A percentile compares a stretch with the other conserved stretches of the same genome.
Evolutionary conservation across 2,888 invertebrate genomes (phyloP).

Genomic region (Xylota sylvarum): DNA sequence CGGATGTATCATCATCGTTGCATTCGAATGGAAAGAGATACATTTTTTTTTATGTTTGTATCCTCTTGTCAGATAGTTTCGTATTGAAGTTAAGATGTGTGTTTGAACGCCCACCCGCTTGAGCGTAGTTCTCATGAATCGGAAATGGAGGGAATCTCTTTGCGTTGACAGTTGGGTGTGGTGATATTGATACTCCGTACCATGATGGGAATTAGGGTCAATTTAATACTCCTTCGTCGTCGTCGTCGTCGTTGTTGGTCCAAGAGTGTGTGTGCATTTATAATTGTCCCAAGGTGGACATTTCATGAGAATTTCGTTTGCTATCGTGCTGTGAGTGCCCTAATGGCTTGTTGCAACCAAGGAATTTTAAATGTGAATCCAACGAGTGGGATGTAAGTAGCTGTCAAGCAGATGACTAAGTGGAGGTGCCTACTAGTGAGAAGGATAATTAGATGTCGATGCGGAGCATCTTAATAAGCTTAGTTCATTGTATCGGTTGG

Average conservation of each 20-base stretch:
- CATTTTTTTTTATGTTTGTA: conserved; percentile 38
- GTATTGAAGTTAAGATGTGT: conserved; percentile 32
- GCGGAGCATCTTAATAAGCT: conserved; percentile 3
- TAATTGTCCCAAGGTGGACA: conserved; percentile 58
- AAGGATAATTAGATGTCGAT: conserved; percentile 13
- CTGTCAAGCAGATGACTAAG: conserved; percentile 24
- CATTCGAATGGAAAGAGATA: conserved; percentile 18
- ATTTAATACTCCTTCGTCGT: conserved; percentile 35
- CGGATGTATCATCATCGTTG: conserved; percentile 49
- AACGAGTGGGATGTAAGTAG: background rate
- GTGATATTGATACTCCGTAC: conserved; percentile 63
- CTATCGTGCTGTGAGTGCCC: conserved; percentile 43
- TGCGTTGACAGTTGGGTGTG: conserved; percentile 61
- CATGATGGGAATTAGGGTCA: conserved; percentile 68
- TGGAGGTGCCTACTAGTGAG: background rate
- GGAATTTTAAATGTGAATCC: conserved; percentile 2
- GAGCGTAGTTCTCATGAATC: conserved; percentile 40
- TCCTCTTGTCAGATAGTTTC: conserved; percentile 62
- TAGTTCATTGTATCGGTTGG: background rate
- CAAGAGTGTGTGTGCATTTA: conserved; percentile 23
- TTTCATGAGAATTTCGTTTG: conserved; percentile 38
- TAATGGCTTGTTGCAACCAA: conserved; percentile 26
- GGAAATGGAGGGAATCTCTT: conserved; percentile 34
- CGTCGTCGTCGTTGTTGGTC: background rate
- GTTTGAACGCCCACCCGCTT: conserved; percentile 52